Evolutionary conservation across 2,797 vertebrate species (phyloP), one percentile per base, ranked within the genome.

Genomic region (Falco columbarius): DNA sequence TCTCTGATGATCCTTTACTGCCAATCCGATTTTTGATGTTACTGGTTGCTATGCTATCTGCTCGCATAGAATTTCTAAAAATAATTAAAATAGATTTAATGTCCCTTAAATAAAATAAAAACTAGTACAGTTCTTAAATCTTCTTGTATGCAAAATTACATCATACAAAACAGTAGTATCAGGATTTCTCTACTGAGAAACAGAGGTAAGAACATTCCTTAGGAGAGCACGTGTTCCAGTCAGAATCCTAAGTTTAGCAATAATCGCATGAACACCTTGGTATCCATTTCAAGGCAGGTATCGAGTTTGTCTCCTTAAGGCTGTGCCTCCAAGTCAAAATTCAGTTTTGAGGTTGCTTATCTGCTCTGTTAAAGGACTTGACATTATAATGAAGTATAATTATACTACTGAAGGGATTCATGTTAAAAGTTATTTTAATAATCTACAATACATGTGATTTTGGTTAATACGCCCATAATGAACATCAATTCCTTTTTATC

Each of bases 21-120:
- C 99, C 99, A 51, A 99, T 99, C 83, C 99, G 97, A 95, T 98
- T 98, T 95, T 98, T 98, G 81, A 99, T 97, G 71, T 98, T 98
- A 95, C 98, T 98, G 94, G 97, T 96, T 46, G 98, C 89, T 71
- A 98, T n/a, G 70, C 98, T 98, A 52, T 99, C 98, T 54, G 98
- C 98, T 79, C 98, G 97, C 97, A 99, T 98, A 18, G 98, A 99
- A 96, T 99, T 99, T 97, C 99, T 99, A 74, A 12, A 83, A n/a
- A 44, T 44, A 44, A 44, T 44, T 44, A 54, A 65, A 51, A 24
- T 3, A 62, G 81, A 54, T 59, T 59, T 44, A 23, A 77, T 3
- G 5, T 23, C n/a, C 32, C 29, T 36, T 55, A 62, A 75, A 74
- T 26, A 15, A 84, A 79, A 77, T 29, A 1, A 34, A 42, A 36